Conservation (phyloP, 2,888 invertebrate species). For the Heteropelma amictum region DNA sequence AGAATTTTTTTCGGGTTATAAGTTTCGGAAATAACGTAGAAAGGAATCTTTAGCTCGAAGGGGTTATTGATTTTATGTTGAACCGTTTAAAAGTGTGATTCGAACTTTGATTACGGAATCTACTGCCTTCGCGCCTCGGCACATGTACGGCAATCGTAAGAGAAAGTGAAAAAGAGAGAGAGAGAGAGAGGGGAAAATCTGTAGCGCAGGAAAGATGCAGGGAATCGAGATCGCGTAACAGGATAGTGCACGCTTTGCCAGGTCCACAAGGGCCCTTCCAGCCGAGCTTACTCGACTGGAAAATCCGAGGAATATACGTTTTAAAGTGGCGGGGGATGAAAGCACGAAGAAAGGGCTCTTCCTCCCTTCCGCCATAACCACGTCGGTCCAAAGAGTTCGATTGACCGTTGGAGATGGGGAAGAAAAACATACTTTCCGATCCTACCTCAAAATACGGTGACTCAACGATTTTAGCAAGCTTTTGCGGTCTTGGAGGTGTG, state of each 20-base stretch:
- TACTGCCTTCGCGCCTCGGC: neutral
- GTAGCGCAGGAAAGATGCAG: slow-evolving; percentile 49
- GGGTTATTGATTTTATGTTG: slow-evolving; percentile 77
- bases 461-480: no score
- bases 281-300: slow-evolving; percentile 75
- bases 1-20: neutral
- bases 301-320: slow-evolving; percentile 77
- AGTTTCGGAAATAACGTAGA: neutral
- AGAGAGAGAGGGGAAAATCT: neutral
- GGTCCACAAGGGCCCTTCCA: slow-evolving; percentile 75
- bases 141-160: slow-evolving; percentile 2
- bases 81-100: slow-evolving; percentile 77
- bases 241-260: slow-evolving; percentile 78
- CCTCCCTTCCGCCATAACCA: slow-evolving; percentile 21
- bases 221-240: slow-evolving; percentile 77
- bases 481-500: slow-evolving; percentile 3
- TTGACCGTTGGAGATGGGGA: slow-evolving; percentile 20
- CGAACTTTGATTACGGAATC: slow-evolving; percentile 77
- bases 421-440: neutral
- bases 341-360: slow-evolving; percentile 58
- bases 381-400: slow-evolving; percentile 45
- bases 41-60: slow-evolving; percentile 27
- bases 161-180: slow-evolving; percentile 13
- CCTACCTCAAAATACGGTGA: no score
- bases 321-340: slow-evolving; percentile 70